Conservation (phyloP, 2,113 vertebrate species). For the Cebidichthys violaceus region DNA sequence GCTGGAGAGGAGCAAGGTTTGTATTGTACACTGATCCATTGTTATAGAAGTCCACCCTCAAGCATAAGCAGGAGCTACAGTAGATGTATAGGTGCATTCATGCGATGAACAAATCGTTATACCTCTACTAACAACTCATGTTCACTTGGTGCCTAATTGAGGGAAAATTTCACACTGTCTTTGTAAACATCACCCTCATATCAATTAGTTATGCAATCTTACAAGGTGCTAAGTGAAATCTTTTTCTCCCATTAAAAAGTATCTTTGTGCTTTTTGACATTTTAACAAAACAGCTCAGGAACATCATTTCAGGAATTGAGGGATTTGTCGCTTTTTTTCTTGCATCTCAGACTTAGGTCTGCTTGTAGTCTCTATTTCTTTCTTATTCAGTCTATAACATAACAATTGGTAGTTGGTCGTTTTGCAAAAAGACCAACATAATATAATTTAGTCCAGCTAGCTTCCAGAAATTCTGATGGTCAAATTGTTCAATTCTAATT, state of each 20-base stretch:
- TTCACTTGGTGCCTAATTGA: neutral
- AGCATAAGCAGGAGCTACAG: neutral
- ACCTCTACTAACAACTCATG: neutral
- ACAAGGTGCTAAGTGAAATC: neutral
- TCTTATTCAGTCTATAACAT: neutral
- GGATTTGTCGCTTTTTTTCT: neutral
- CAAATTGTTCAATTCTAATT: neutral
- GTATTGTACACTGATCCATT: constrained; percentile 39
- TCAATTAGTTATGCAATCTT: neutral
- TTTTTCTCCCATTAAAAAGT: neutral
- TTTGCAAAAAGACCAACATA: neutral
- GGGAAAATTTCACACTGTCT: neutral
- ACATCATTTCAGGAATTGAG: neutral
- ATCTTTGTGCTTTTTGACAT: neutral
- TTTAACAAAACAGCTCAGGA: neutral
- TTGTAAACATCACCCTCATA: neutral
- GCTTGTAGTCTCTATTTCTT: neutral
- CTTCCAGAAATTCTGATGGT: neutral
- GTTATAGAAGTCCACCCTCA: neutral
- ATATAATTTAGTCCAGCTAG: neutral
- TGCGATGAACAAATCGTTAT: neutral
- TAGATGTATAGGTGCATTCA: neutral
- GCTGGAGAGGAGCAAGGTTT: constrained; percentile 54
- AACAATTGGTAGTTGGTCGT: neutral
- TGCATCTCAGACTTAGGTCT: neutral